Base-by-base conservation (phyloP, 1,140 invertebrate species). In the Belonocnema kinseyi region DNA sequence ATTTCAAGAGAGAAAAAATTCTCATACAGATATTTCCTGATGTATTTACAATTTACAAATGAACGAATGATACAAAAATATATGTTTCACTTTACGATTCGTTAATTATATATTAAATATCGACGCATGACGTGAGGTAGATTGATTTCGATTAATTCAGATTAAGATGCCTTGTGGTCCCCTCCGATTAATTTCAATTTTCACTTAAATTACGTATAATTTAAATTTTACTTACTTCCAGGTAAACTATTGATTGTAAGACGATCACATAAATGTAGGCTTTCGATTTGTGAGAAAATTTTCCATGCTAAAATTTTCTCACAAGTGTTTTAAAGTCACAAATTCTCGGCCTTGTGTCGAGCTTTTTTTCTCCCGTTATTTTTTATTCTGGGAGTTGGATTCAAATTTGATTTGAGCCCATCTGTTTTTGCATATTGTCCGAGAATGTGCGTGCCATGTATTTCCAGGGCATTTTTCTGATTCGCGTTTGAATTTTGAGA, bases 21-120 rank as follows among this genome's bases (percentile, higher is more conserved):
- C 33, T 21, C n/a, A 70, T 40, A 70, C 58, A 61, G 26, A 21
- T 61, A 21, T 61, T 61, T 11, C 40, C 5, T 21, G 50, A 46
- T 74, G 7, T 74, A 74, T 73, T 54, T 74, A 58, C 19, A 74
- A 21, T 46, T 72, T 26, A 74, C 14, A 40, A 40, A 66, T 66
- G 61, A 46, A 46, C 26, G 33, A 74, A 58, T 58, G 53, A 16
- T 61, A 74, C 33, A 74, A 58, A 74, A 61, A 74, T 58, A 74
- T 50, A 74, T n/a, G n/a, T 74, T 46, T 40, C 17, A 58, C 50
- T 13, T 61, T 0, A 61, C 46, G 33, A 74, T 54, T 56, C 14
- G 46, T 56, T 56, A 73, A 50, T 50, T n/a, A 50, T 52, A 74
- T 58, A 53, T 56, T 72, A 46, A 26, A 26, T 40, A 72, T 21